phyloP scores from a whole-genome alignment of 37 sponge, comb jelly and placozoan genomes.

The Eunapius fragilis region DNA sequence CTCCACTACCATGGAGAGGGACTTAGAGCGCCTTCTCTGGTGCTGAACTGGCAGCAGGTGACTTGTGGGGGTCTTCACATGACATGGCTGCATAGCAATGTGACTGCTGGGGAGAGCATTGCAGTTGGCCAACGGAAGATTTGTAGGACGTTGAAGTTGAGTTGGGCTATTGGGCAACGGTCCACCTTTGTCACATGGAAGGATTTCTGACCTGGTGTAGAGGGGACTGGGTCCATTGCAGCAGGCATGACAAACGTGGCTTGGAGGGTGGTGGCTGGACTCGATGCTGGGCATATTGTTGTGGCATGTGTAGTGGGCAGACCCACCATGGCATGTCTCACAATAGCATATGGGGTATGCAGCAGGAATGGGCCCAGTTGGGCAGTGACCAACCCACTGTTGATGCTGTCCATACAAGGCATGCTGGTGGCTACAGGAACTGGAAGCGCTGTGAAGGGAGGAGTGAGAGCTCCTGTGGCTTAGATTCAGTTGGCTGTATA shows the following conservation, averaged over 20 bases:
- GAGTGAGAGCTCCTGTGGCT: not conserved
- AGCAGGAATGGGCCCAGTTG: no score
- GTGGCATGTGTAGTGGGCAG: no score
- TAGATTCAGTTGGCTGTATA: not conserved
- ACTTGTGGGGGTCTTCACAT: not conserved
- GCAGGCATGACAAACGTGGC: no score
- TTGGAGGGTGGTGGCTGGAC: not conserved
- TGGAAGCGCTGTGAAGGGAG: not conserved
- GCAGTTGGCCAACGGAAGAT: not conserved
- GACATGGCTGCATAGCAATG: not conserved
- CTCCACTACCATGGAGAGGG: not conserved
- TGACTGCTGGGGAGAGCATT: not conserved
- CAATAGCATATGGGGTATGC: no score
- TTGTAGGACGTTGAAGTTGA: not conserved
- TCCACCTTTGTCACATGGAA: not conserved
- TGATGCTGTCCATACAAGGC: not conserved
- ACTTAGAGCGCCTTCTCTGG: not conserved
- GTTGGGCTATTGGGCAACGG: not conserved
- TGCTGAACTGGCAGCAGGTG: not conserved
- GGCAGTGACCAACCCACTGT: not conserved
- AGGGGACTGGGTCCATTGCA: not conserved
- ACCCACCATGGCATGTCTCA: no score
- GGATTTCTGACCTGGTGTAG: not conserved
- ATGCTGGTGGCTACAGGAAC: not conserved
- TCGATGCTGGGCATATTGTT: no score